Percentiles rank a stretch among this genome's conserved stretches.
These are phyloP conservation scores for Drosophila suboccidentalis DNA, from an alignment of 2,888 invertebrate species.

Conservation along the genomic window DNA sequence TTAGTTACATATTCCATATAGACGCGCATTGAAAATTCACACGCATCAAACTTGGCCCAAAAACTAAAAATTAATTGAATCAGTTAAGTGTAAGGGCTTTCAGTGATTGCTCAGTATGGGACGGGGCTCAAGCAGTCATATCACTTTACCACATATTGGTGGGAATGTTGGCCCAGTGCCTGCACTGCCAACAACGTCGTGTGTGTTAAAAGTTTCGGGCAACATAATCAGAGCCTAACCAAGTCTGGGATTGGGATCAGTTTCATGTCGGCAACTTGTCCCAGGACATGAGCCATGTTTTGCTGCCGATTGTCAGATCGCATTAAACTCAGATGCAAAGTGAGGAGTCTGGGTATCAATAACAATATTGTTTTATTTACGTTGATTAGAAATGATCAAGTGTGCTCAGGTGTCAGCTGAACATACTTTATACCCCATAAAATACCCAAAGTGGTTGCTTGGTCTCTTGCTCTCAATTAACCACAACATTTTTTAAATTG, in stretches of 20 bases:
- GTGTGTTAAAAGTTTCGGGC: slow-evolving; percentile 67
- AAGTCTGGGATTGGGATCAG: slow-evolving; percentile 38
- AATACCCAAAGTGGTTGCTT: not conserved
- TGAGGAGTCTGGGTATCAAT: slow-evolving; percentile 59
- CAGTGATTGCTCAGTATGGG: slow-evolving; percentile 64
- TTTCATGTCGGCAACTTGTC: slow-evolving; percentile 69
- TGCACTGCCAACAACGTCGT: slow-evolving; percentile 59
- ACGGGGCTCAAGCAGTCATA: slow-evolving; percentile 40
- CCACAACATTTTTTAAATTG: slow-evolving; percentile 40
- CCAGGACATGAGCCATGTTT: slow-evolving; percentile 68
- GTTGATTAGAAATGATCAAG: slow-evolving; percentile 58
- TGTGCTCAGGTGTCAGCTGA: slow-evolving; percentile 79
- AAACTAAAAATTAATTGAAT: slow-evolving; percentile 57
- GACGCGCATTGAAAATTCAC: slow-evolving; percentile 48
- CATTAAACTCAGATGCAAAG: slow-evolving; percentile 62
- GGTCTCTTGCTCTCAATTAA: slow-evolving; percentile 29
- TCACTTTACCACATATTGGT: slow-evolving; percentile 71
- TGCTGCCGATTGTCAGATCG: slow-evolving; percentile 79
- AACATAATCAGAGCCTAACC: slow-evolving; percentile 64
- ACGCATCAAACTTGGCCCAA: slow-evolving; percentile 30
- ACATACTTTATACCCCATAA: slow-evolving; percentile 36
- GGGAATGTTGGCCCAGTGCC: slow-evolving; percentile 71
- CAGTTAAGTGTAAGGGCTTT: slow-evolving; percentile 84
- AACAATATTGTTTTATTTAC: slow-evolving; percentile 57
- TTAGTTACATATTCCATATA: not conserved